Evolutionary conservation across 2,888 invertebrate genomes (phyloP).

Genomic region (Drosophila kanekoi): DNA sequence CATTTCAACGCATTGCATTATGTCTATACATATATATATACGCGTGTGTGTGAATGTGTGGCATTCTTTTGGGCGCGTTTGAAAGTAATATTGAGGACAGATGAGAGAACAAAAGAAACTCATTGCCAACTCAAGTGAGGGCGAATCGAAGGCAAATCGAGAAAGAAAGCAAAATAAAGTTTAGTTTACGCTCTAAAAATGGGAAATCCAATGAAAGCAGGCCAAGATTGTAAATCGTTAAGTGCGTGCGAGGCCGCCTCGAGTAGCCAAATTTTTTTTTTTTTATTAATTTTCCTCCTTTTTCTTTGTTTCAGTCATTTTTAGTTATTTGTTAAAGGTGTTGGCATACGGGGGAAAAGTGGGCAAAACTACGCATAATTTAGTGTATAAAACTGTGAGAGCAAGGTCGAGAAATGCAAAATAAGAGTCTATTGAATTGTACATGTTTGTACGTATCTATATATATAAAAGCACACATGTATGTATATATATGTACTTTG

Average conservation of each 20-base stretch:
- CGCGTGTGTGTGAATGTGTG: not conserved
- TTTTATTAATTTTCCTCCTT: constrained; percentile 11
- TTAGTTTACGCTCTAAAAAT: constrained; percentile 23
- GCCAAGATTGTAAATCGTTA: constrained; percentile 41
- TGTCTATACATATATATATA: not conserved
- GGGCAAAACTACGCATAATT: constrained; percentile 74
- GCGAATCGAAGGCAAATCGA: constrained; percentile 3
- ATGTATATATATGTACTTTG: constrained; percentile 15
- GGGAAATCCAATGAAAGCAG: constrained; percentile 22
- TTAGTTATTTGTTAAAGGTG: constrained; percentile 16
- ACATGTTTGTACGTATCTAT: constrained; percentile 13
- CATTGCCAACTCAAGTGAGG: constrained; percentile 8
- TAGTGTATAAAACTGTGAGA: constrained; percentile 40
- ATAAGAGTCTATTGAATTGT: not conserved
- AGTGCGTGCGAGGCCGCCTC: not conserved
- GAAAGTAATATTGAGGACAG: constrained; percentile 28
- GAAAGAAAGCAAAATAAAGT: constrained; percentile 6
- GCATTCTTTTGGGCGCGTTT: constrained; percentile 31
- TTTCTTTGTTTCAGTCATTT: not conserved
- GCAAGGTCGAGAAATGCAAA: constrained; percentile 12
- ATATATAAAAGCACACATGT: constrained; percentile 5
- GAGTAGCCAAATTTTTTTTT: constrained; percentile 13
- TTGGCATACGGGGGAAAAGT: constrained; percentile 50
- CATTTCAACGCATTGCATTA: constrained; percentile 5
- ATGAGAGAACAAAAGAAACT: constrained; percentile 23